Evolutionary conservation across 1,140 invertebrate species (phyloP).

Genomic region (Plutomurus gul): DNA sequence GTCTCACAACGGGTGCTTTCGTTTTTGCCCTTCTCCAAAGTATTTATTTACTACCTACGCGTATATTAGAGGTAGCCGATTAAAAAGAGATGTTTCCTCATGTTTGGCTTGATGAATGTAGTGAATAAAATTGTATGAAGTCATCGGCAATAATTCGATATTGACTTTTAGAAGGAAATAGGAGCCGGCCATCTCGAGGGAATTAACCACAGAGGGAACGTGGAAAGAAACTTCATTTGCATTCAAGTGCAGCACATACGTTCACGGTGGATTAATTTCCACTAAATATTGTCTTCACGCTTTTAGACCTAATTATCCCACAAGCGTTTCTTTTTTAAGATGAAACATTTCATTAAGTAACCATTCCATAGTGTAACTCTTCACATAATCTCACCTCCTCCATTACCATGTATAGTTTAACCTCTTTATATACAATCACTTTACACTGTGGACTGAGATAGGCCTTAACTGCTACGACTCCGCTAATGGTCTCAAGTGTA

Average conservation of each 20-base stretch:
- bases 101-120: neutral
- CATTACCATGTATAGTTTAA: neutral
- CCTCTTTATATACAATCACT: neutral
- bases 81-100: neutral
- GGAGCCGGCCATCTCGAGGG: neutral
- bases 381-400: no score
- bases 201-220: neutral
- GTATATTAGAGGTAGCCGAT: neutral
- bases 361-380: neutral
- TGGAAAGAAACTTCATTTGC: neutral
- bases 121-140: neutral
- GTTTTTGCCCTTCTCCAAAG: neutral
- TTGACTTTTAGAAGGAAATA: neutral
- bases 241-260: neutral
- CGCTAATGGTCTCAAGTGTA: no score
- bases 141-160: neutral
- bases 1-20: neutral
- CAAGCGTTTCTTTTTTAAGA: neutral
- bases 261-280: conserved; percentile 7
- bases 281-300: conserved; percentile 29
- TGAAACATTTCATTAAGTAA: conserved; percentile 14
- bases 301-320: conserved; percentile 24
- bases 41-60: neutral
- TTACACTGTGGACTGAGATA: no score
- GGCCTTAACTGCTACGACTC: no score